These are phyloP conservation scores for Ectemnius cavifrons DNA, from an alignment of 2,888 invertebrate genomes.

Conservation along the genomic window DNA sequence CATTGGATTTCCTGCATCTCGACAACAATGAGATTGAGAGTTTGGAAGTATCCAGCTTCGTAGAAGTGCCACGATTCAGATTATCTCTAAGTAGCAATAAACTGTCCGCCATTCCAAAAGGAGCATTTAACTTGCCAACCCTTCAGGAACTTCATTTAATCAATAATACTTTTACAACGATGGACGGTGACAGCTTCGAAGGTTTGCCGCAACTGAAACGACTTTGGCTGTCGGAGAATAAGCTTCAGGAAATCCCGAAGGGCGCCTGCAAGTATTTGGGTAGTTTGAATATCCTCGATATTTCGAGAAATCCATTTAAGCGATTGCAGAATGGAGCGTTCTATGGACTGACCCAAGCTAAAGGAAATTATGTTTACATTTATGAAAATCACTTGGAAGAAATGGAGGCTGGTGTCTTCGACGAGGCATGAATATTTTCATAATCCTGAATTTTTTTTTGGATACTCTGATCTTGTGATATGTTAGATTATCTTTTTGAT, in stretches of 20 bases:
- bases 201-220: constrained; percentile 74
- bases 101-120: constrained; percentile 71
- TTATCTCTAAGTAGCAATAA: constrained; percentile 77
- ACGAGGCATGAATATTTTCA: constrained; percentile 38
- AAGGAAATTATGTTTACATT: constrained; percentile 50
- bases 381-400: constrained; percentile 49
- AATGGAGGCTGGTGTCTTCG: constrained; percentile 58
- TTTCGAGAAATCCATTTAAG: constrained; percentile 76
- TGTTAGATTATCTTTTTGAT: too few relatives aligned
- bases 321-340: constrained; percentile 67
- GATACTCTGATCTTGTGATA: too few relatives aligned
- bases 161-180: constrained; percentile 53
- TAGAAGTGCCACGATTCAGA: constrained; percentile 71
- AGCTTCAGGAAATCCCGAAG: constrained; percentile 73
- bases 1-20: constrained; percentile 74
- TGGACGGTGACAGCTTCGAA: constrained; percentile 75
- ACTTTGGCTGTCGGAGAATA: constrained; percentile 76
- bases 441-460: too few relatives aligned
- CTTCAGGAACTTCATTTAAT: constrained; percentile 53
- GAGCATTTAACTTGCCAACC: constrained; percentile 53
- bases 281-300: constrained; percentile 74
- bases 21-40: constrained; percentile 76
- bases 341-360: constrained; percentile 45
- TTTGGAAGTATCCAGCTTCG: constrained; percentile 76
- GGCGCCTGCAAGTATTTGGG: constrained; percentile 77